These are phyloP conservation scores for Xanthia togata DNA, from an alignment of 2,888 invertebrate genomes.

Conservation along the genomic window DNA sequence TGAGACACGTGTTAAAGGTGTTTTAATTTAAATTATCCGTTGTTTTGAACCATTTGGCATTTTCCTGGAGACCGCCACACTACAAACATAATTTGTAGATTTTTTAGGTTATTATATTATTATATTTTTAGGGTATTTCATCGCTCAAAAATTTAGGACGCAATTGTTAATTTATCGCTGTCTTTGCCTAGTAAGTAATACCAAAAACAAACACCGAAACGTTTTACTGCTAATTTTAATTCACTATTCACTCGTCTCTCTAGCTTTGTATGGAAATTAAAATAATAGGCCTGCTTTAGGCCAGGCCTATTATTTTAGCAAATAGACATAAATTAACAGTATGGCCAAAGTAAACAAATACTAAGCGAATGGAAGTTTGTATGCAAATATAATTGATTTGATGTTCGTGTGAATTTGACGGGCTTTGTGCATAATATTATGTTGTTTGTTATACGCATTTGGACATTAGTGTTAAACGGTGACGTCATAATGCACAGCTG, in stretches of 20 bases:
- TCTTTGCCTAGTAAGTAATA: background rate
- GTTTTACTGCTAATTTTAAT: background rate
- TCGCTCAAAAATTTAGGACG: too few species aligned
- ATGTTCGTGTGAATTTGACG: constrained; percentile 32
- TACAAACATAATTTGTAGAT: too few species aligned
- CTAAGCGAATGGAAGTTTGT: constrained; percentile 32
- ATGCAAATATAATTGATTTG: constrained; percentile 62
- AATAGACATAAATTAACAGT: constrained; percentile 40
- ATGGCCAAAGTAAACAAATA: constrained; percentile 36
- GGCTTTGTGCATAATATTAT: constrained; percentile 34
- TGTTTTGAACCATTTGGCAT: too few species aligned
- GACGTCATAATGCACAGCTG: constrained; percentile 28
- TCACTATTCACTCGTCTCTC: background rate
- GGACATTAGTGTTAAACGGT: constrained; percentile 29
- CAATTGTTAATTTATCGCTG: background rate
- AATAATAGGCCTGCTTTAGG: background rate
- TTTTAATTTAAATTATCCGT: too few species aligned
- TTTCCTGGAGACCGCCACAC: too few species aligned
- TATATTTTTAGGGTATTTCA: too few species aligned
- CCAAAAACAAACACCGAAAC: background rate
- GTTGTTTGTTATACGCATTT: constrained; percentile 35
- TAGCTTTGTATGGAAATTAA: background rate
- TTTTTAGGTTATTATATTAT: too few species aligned
- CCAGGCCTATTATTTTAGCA: constrained; percentile 25
- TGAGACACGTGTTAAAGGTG: too few species aligned